Percentiles rank a stretch among this genome's conserved stretches.
Evolutionary conservation across 2,888 invertebrate species (phyloP).

Genomic region (Patella pellucida): DNA sequence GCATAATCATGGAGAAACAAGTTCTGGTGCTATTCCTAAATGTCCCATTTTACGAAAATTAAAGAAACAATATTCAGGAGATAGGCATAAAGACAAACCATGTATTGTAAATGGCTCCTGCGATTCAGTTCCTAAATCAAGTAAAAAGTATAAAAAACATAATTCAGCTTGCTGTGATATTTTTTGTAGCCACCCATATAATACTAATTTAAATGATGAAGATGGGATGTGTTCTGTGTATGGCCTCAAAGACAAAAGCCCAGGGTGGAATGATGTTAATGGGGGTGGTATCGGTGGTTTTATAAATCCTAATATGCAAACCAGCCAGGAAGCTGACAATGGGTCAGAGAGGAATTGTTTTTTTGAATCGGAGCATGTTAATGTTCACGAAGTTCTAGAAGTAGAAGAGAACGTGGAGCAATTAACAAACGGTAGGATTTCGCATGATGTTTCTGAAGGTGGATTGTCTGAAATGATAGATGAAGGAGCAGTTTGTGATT

Average conservation of each 20-base stretch:
- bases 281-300: neutral
- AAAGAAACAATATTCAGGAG: neutral
- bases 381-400: neutral
- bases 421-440: neutral
- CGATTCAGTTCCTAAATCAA: neutral
- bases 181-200: neutral
- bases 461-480: slow-evolving; percentile 35
- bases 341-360: neutral
- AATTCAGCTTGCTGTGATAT: slow-evolving; percentile 11
- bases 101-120: neutral
- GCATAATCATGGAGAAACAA: neutral
- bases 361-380: neutral
- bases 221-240: neutral
- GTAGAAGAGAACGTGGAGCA: neutral
- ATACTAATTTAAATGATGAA: neutral
- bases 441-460: slow-evolving; percentile 8
- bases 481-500: slow-evolving; percentile 45
- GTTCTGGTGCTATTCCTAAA: neutral
- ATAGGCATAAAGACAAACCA: too few species aligned
- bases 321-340: neutral
- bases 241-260: neutral
- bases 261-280: slow-evolving; percentile 1
- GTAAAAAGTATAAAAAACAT: neutral
- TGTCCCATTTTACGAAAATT: neutral
- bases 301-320: neutral